phyloP scores from a whole-genome alignment of 1,140 invertebrate genomes.

The Sitobion miscanthi region DNA sequence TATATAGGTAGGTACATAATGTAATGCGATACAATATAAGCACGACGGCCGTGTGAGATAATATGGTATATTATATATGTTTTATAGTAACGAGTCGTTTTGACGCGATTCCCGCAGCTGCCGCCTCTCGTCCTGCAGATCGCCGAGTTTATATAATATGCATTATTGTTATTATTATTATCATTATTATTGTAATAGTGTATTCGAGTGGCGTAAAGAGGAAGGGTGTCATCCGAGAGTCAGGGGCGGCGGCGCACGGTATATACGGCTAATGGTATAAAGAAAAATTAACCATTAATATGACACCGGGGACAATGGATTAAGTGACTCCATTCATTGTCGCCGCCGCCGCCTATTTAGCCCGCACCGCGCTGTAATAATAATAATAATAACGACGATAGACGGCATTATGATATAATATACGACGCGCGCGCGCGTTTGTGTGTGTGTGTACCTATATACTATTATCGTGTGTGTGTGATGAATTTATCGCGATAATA shows the following conservation, averaged over 20 bases:
- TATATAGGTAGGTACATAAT: neutral
- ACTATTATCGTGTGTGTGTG: neutral
- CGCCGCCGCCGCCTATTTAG: constrained; percentile 23
- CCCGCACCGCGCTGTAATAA: constrained; percentile 8
- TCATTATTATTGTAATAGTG: neutral
- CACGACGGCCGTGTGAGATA: neutral
- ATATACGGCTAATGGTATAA: neutral
- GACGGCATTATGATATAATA: neutral
- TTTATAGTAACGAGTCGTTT: constrained; percentile 32
- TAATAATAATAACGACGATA: constrained; percentile 31
- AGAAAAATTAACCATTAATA: constrained; percentile 57
- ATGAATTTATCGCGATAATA: constrained; percentile 49
- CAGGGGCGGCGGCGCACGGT: neutral
- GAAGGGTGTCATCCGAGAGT: neutral
- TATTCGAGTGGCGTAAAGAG: constrained; percentile 14
- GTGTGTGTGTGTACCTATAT: neutral
- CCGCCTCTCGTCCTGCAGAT: neutral
- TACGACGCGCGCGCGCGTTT: neutral
- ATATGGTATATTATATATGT: neutral
- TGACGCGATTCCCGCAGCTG: constrained; percentile 29
- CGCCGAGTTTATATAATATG: neutral
- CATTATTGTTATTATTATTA: neutral
- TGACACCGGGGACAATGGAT: constrained; percentile 51
- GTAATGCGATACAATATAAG: neutral
- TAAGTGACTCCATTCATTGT: constrained; percentile 54